Base-by-base conservation (phyloP, 2,888 invertebrate genomes). In the Diabrotica balteata region DNA sequence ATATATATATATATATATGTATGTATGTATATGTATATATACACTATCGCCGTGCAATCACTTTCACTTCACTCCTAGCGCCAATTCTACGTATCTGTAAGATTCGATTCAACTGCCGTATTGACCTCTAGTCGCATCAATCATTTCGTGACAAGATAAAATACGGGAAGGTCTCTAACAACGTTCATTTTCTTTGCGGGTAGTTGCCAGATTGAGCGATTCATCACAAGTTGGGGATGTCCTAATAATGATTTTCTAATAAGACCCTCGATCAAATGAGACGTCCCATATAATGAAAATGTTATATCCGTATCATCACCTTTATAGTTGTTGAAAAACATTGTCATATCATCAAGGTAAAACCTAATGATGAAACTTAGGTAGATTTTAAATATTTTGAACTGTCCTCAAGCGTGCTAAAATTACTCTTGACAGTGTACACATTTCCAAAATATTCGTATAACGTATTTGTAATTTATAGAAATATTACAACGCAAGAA, bases 111-210 rank as follows among this genome's bases (percentile, higher is more conserved):
- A 66, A 67, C 66, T 67, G 72, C 74, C 72, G 70, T 70, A 69
- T 68, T 59, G 72, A 63, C 69, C 67, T 71, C 68, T 53, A 71
- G 59, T 63, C 63, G 71, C 73, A 75, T 75, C 75, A 72, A 75
- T 75, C 75, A 75, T 75, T 70, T 68, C 67, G 66, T 65, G 72
- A 72, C 72, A 72, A 70, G 72, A 70, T 66, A 70, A 72, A 68
- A 72, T 72, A 72, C 69, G 72, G 68, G 52, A 61, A 61, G 65
- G 67, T 59, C 67, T 62, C 65, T 58, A 61, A 58, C 63, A 61
- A 47, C 68, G 63, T 58, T 64, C 68, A 52, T 65, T 62, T 63
- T 62, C 61, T 62, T 66, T 50, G 66, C 59, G 66, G 66, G 59
- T 59, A 63, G 66, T 67, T 67, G 55, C 67, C 63, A 51, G 67